A percentile compares a stretch with the other conserved stretches of the same genome.
These are phyloP conservation scores for Pogonocichla stellata DNA, from an alignment of 2,113 vertebrate genomes.

Conservation along the genomic window DNA sequence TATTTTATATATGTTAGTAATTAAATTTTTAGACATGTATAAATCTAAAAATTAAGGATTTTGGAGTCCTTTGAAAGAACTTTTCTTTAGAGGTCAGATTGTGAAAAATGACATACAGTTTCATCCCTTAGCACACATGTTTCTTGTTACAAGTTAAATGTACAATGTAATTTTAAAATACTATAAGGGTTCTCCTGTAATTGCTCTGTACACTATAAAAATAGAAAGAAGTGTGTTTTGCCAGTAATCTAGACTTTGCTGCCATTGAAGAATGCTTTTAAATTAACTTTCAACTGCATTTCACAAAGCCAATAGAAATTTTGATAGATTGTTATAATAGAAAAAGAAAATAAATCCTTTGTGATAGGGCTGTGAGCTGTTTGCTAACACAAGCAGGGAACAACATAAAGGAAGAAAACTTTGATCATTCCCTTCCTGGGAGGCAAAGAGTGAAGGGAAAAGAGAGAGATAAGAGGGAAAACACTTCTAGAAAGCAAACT, in stretches of 20 bases:
- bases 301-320: background rate
- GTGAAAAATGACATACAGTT: background rate
- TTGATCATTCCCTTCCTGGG: background rate
- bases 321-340: background rate
- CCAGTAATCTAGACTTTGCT: background rate
- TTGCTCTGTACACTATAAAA: background rate
- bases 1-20: background rate
- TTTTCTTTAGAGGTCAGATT: background rate
- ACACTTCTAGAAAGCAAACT: background rate
- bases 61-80: background rate
- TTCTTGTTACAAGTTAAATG: conserved; percentile 36
- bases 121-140: background rate
- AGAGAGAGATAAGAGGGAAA: background rate
- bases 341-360: background rate
- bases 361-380: background rate
- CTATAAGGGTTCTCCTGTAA: background rate
- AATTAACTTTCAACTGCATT: conserved; percentile 5
- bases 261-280: background rate
- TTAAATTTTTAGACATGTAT: background rate
- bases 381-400: background rate
- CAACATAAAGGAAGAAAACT: background rate
- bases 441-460: background rate
- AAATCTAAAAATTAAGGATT: background rate
- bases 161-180: conserved; percentile 20
- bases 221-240: background rate